Percentiles rank a stretch among this genome's conserved stretches.
Evolutionary conservation across 1,140 invertebrate species (phyloP).

Genomic region (Rhopalosiphum padi): DNA sequence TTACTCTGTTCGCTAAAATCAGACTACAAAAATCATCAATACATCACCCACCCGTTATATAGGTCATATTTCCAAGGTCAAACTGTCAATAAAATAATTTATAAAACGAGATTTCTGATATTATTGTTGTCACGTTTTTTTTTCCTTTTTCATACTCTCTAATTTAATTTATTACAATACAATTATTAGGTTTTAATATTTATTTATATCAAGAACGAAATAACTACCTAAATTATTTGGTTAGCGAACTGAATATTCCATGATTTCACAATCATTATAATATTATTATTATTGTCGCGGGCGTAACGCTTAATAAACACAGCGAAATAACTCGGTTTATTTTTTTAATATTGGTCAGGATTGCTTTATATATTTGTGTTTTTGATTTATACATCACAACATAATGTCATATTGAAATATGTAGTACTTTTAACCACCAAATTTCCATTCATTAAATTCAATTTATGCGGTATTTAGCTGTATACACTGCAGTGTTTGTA

Average conservation of each 20-base stretch:
- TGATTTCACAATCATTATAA: slow-evolving; percentile 49
- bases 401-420: slow-evolving; percentile 13
- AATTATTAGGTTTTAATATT: neutral
- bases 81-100: neutral
- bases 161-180: neutral
- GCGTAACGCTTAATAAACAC: slow-evolving; percentile 53
- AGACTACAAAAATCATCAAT: neutral
- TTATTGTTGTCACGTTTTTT: neutral
- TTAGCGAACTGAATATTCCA: slow-evolving; percentile 19
- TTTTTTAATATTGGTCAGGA: slow-evolving; percentile 39
- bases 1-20: neutral
- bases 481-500: neutral
- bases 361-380: slow-evolving; percentile 36
- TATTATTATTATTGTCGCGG: slow-evolving; percentile 39
- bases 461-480: neutral
- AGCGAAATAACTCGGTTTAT: slow-evolving; percentile 32
- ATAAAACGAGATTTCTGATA: neutral
- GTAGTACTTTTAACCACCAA: neutral
- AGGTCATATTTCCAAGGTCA: slow-evolving; percentile 36
- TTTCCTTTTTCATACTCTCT: neutral
- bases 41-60: neutral
- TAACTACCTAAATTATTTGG: neutral
- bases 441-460: slow-evolving; percentile 20
- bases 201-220: neutral
- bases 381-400: slow-evolving; percentile 1